phyloP scores from a whole-genome alignment of 2,888 invertebrate species.

The Alviniconcha strummeri region DNA sequence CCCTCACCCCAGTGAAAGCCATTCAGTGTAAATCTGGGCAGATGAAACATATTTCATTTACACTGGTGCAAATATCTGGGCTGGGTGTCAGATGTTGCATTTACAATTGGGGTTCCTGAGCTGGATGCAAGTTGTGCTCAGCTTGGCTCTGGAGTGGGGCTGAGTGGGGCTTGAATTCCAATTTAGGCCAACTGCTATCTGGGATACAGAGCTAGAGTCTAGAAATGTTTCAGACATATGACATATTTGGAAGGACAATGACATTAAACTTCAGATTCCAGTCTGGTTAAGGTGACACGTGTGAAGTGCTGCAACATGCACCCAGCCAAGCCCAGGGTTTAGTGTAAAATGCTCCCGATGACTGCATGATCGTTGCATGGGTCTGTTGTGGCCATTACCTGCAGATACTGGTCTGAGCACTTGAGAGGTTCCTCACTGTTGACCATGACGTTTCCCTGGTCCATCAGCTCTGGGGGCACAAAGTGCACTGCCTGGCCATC shows the following conservation, averaged over 20 bases:
- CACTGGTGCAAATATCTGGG: neutral
- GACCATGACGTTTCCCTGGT: conserved; percentile 53
- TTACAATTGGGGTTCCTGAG: no score
- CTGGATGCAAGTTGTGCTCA: no score
- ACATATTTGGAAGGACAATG: no score
- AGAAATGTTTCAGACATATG: no score
- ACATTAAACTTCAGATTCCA: no score
- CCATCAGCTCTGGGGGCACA: conserved; percentile 52
- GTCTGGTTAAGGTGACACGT: no score
- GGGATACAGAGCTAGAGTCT: no score
- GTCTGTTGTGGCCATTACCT: conserved; percentile 43
- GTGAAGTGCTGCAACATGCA: neutral
- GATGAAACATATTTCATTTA: neutral
- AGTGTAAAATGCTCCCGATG: neutral
- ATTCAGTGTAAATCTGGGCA: neutral
- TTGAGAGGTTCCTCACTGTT: conserved; percentile 53
- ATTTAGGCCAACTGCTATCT: no score
- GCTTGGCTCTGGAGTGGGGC: no score
- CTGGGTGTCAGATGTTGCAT: no score
- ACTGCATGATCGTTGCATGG: neutral
- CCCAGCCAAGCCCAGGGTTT: neutral
- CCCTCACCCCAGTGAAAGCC: neutral
- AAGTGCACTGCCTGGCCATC: conserved; percentile 57
- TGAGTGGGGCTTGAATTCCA: no score
- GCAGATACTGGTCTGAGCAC: conserved; percentile 54